These are phyloP conservation scores for Solea solea DNA, from an alignment of 2,113 vertebrate genomes.

Conservation along the genomic window DNA sequence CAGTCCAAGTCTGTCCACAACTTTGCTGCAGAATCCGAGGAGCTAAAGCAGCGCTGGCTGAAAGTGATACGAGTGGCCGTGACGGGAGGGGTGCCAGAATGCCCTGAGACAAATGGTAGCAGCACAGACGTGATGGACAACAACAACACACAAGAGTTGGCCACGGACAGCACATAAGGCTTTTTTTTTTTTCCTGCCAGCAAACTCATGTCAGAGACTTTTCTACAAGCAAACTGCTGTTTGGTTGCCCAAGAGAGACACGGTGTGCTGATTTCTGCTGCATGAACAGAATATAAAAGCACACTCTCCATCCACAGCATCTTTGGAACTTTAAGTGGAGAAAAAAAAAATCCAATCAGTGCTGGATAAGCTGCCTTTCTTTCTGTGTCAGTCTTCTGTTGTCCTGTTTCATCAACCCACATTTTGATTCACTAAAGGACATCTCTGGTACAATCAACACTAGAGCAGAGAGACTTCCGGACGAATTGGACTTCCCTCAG, in stretches of 20 bases:
- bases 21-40: slow-evolving; percentile 92
- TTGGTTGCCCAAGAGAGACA: not conserved
- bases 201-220: not conserved
- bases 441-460: slow-evolving; percentile 63
- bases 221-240: not conserved
- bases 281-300: no score
- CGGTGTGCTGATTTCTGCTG: slow-evolving; percentile 1
- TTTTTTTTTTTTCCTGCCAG: not conserved
- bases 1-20: slow-evolving; percentile 95
- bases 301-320: slow-evolving; percentile 11
- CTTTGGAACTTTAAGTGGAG: slow-evolving; percentile 6
- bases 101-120: slow-evolving; percentile 50
- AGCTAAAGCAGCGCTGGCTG: slow-evolving; percentile 95
- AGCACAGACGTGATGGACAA: slow-evolving; percentile 31
- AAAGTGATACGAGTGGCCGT: slow-evolving; percentile 91
- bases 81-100: slow-evolving; percentile 85
- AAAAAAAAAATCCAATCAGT: slow-evolving; percentile 19
- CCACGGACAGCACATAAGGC: slow-evolving; percentile 66
- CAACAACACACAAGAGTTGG: slow-evolving; percentile 61
- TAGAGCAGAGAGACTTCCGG: slow-evolving; percentile 56
- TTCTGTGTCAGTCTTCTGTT: slow-evolving; percentile 2
- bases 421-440: slow-evolving; percentile 23
- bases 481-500: slow-evolving; percentile 3
- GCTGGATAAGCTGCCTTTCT: slow-evolving; percentile 67
- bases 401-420: not conserved